Base-by-base conservation (phyloP, 2,888 invertebrate species). In the Diploptera punctata region DNA sequence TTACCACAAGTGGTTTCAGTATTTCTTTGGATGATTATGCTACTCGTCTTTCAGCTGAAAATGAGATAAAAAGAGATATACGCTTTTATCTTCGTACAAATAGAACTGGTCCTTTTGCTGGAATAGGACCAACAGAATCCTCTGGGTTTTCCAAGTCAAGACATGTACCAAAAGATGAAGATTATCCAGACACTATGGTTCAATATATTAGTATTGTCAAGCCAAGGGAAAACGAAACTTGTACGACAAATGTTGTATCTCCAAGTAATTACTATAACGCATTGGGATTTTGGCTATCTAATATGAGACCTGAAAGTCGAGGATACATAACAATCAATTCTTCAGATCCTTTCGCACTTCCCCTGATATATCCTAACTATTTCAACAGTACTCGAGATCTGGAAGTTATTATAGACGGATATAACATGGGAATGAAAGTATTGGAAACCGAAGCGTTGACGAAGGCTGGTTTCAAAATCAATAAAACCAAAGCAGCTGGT, bases 1-100 rank as follows among this genome's bases (percentile, higher is more conserved):
- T 95, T 67, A 94, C 94, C 0, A 90, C 94, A 0, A 95, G 95
- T 1, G 95, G 95, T 0, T 81, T 96, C n/a, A 33, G 7, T 33
- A 13, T 47, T n/a, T 4, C 7, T 7, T 47, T 47, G 47, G 18
- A 7, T n/a, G 47, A 47, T 4, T 13, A n/a, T 4, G 10, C 47
- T 13, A 10, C 9, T 47, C 7, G 7, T 47, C 7, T 47, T n/a
- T n/a, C 47, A n/a, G 4, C 47, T 4, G n/a, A 47, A 47, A 3
- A 47, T 3, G 9, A 47, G n/a, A 47, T 47, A n/a, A n/a, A 47
- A n/a, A n/a, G n/a, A 13, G 47, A 47, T 47, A 47, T 47, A 3
- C 3, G 3, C 9, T 13, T 13, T 13, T 47, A 47, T n/a, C 7
- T n/a, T n/a, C 3, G 3, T 4, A 3, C 9, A 3, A 47, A 33